Evolutionary conservation across 2,797 vertebrate species (phyloP), one percentile per base, ranked within the genome.

Genomic region (Tolypeutes matacus): DNA sequence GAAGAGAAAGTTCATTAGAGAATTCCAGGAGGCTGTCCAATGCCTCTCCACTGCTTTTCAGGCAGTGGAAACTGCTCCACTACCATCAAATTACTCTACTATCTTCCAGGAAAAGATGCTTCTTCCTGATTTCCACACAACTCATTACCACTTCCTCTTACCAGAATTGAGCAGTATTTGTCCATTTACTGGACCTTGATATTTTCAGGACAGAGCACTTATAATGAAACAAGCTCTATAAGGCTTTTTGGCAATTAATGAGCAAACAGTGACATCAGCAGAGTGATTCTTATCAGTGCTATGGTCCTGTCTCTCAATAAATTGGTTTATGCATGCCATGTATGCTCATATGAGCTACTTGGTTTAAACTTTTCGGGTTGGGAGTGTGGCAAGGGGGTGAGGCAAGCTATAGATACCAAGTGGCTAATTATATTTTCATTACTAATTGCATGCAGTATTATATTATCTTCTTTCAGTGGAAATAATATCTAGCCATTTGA

Each of bases 401-500:
- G 96, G 86, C 72, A 86, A 76, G 88, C 89, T 62, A 83, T 60
- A 93, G 96, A 90, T 36, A 46, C 95, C 27, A 69, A 89, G 39
- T 53, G 60, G 81, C 83, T 96, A 8, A 9, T 25, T 97, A 76
- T 62, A 62, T 84, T 97, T 96, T 93, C 80, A 82, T 85, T 77
- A 81, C 93, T 94, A 96, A 95, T 62, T 97, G 58, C 7, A 12
- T 34, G 51, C 84, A 95, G 42, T 46, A 85, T 51, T 85, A 62
- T 84, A 62, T 73, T 73, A 76, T 96, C 84, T 90, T 70, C 14
- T 11, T 80, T 69, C 73, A 93, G 85, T 3, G 81, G 88, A 94
- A 96, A 88, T 42, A 91, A 78, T 58, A 93, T 87, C 42, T 87
- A 84, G 86, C 78, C 78, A 39, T 49, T 62, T 23, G 21, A 72